Base-by-base conservation (phyloP, 2,797 vertebrate genomes). In the Emys orbicularis region DNA sequence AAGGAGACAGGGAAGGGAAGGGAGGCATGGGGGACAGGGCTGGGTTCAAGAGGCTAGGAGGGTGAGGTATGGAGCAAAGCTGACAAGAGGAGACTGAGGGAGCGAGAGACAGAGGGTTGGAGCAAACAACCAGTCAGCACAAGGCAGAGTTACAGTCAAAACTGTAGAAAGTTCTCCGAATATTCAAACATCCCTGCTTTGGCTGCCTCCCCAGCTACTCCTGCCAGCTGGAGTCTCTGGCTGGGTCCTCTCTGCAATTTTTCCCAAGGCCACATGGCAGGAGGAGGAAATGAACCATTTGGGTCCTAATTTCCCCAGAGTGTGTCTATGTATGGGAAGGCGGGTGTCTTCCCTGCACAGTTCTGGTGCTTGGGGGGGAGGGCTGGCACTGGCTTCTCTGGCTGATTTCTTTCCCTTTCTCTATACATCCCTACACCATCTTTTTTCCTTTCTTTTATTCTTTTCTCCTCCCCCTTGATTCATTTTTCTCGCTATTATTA, bases 341-440 rank as follows among this genome's bases (percentile, higher is more conserved):
- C 3, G 21, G 10, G 34, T 72, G 5, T 41, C 65, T 72, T 72
- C 65, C 65, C n/a, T 72, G n/a, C 19, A 23, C 68, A 68, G 65
- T 37, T 68, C n/a, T 10, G n/a, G 65, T 21, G n/a, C 18, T 37
- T 18, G 3, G n/a, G n/a, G n/a, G n/a, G 34, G 19, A 68, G 3
- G n/a, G n/a, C 34, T 68, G 65, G 65, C 65, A 68, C n/a, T 11
- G 16, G n/a, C 61, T 68, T 37, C 34, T 68, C 31, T 34, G 53
- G 31, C 15, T 76, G 53, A 19, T 29, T 76, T 19, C 25, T 49
- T 7, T 88, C 23, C 18, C 68, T 72, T 79, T 85, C 44, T 23
- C 0, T 0, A n/a, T 65, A 37, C 31, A 5, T 25, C 54, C 76
- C 12, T 68, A 10, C 56, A 10, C 77, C 5, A 2, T 0, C 37